Percentiles rank a stretch among this genome's conserved stretches.
Conservation (phyloP, 2,113 vertebrate genomes). For the Acanthochromis polyacanthus region DNA sequence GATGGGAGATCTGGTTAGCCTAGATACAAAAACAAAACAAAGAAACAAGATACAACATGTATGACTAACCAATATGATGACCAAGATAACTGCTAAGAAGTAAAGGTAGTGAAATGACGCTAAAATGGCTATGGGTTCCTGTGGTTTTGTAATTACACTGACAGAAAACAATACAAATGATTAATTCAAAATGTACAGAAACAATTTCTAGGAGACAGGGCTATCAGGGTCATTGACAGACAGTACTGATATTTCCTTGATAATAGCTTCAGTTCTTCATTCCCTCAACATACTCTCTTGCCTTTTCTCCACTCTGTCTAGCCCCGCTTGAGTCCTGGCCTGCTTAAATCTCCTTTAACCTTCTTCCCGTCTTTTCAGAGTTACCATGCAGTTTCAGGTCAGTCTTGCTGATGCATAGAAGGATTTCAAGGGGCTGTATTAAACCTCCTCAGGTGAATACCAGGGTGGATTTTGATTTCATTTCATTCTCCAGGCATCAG, state of each 20-base stretch:
- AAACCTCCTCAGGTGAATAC: conserved; percentile 67
- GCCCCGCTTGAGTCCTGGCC: conserved; percentile 15
- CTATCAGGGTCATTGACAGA: too few relatives aligned
- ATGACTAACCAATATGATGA: too few relatives aligned
- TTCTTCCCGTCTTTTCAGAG: conserved; percentile 24
- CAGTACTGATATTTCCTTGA: neutral
- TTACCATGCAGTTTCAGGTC: conserved; percentile 13
- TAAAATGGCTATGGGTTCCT: too few relatives aligned
- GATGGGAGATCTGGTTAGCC: too few relatives aligned
- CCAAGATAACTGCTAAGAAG: too few relatives aligned
- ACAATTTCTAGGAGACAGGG: too few relatives aligned
- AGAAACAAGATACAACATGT: too few relatives aligned
- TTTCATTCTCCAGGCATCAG: conserved; percentile 45
- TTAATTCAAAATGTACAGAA: too few relatives aligned
- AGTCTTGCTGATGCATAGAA: conserved; percentile 20
- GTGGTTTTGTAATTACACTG: too few relatives aligned
- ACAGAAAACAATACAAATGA: too few relatives aligned
- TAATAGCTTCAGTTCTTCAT: conserved; percentile 5
- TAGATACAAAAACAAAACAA: too few relatives aligned
- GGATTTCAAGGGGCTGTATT: conserved; percentile 46
- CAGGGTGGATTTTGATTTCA: conserved; percentile 64
- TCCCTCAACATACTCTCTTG: neutral
- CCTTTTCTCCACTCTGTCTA: neutral
- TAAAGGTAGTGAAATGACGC: too few relatives aligned
- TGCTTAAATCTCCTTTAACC: conserved; percentile 48